Percentiles rank a stretch among this genome's conserved stretches.
These are phyloP conservation scores for Myotis lucifugus DNA, from an alignment of 2,113 vertebrate genomes.

Conservation along the genomic window DNA sequence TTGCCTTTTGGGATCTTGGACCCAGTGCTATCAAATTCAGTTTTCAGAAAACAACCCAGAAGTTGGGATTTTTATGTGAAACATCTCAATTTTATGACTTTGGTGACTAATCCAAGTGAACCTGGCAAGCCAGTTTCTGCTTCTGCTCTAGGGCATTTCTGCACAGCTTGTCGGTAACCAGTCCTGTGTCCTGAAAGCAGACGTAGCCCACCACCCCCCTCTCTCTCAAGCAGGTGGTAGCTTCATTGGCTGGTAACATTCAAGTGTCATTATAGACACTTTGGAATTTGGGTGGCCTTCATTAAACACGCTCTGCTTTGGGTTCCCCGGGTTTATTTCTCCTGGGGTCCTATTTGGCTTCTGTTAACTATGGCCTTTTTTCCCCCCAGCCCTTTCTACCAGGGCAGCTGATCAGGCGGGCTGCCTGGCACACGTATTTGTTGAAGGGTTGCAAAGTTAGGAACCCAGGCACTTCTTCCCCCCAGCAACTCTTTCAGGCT, in stretches of 20 bases:
- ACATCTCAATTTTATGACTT: background rate
- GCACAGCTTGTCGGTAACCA: background rate
- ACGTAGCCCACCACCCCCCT: background rate
- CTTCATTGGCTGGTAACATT: background rate
- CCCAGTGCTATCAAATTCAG: background rate
- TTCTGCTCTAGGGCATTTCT: background rate
- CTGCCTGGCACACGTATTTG: background rate
- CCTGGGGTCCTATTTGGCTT: background rate
- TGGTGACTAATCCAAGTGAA: background rate
- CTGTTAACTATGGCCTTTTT: background rate
- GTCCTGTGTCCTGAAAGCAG: background rate
- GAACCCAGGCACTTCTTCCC: slow-evolving; percentile 52
- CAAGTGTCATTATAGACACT: background rate
- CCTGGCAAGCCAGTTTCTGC: background rate
- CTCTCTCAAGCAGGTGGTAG: background rate
- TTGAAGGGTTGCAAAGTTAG: slow-evolving; percentile 38
- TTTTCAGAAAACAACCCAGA: background rate
- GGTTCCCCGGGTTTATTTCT: background rate
- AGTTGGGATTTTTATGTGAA: background rate
- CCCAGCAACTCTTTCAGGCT: slow-evolving; percentile 57
- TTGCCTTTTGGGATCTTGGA: background rate
- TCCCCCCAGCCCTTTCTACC: background rate
- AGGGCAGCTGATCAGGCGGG: background rate
- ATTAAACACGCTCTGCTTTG: background rate
- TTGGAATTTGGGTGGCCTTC: background rate